A percentile compares a stretch with the other conserved stretches of the same genome.
These are phyloP conservation scores for Campoplex capitator DNA, from an alignment of 2,888 invertebrate genomes.

Conservation along the genomic window DNA sequence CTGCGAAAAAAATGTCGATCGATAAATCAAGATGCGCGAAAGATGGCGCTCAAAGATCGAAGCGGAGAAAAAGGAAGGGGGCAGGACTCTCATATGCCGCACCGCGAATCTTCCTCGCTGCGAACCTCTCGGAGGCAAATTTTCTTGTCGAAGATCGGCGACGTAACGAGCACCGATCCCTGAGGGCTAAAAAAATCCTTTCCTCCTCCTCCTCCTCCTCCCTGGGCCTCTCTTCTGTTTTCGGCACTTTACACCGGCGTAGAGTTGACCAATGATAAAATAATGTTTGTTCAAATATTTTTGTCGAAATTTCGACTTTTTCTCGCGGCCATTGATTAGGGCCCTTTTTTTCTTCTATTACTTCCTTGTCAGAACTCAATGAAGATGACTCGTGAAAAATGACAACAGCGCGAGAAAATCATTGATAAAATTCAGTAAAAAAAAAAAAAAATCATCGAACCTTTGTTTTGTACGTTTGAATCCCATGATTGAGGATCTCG, in stretches of 20 bases:
- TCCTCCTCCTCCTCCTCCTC: not conserved
- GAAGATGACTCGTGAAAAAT: not conserved
- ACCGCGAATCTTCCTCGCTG: not conserved
- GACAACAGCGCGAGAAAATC: not conserved
- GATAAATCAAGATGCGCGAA: conserved; percentile 77
- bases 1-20: conserved; percentile 78
- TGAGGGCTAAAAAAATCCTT: conserved; percentile 54
- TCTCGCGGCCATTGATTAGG: too few relatives aligned
- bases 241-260: conserved; percentile 3
- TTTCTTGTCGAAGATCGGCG: conserved; percentile 76
- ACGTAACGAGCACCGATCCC: conserved; percentile 72
- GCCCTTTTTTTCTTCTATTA: too few relatives aligned
- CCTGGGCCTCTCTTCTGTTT: not conserved
- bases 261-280: not conserved
- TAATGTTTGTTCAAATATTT: not conserved
- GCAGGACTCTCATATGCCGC: not conserved
- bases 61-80: not conserved
- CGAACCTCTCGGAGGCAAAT: conserved; percentile 76
- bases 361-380: not conserved
- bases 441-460: not conserved
- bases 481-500: not conserved
- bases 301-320: not conserved
- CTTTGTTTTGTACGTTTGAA: not conserved
- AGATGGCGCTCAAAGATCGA: conserved; percentile 27
- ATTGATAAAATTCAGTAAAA: not conserved